Evolutionary conservation across 2,888 invertebrate genomes (phyloP), one percentile per base, ranked within the genome.

Genomic region (Cheilosia variabilis): DNA sequence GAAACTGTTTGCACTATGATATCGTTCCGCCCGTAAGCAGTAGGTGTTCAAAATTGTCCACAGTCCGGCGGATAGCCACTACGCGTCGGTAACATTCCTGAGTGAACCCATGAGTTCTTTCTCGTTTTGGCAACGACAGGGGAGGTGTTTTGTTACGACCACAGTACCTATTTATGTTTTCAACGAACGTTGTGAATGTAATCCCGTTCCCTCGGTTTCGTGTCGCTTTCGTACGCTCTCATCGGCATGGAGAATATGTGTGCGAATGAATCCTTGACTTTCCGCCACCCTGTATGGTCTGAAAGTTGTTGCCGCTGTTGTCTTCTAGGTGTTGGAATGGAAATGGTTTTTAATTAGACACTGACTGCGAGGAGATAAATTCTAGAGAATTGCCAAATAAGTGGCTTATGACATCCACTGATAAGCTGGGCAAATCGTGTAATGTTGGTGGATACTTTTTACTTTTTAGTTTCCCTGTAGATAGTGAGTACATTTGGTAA

Each of bases 361-460:
- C 79, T 53, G 68, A 73, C 63, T 79, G 45, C 53, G 69, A 58
- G 27, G 66, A 45, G 79, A 79, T 79, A 83, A 63, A 79, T 79
- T 75, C 52, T 45, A 60, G 79, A 79, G 69, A 83, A 78, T 83
- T 73, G 31, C 82, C 72, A 83, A 78, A 78, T 83, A 83, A 83
- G 82, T 83, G 82, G 82, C 77, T 83, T 78, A 72, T 83, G 82
- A 83, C 72, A 57, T 72, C 68, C 60, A 71, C 81, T 73, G 82
- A 83, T 78, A 82, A 78, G 77, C 82, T 37, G 13, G 53, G 65
- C 58, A 17, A 53, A 52, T 63, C 81, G 77, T 65, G 58, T 76
- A n/a, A n/a, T n/a, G n/a, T n/a, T n/a, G n/a, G n/a, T n/a, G n/a
- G n/a, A n/a, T n/a, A n/a, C n/a, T n/a, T n/a, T n/a, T n/a, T n/a